These are phyloP conservation scores for Scaptomyza cyrtandrae DNA, from an alignment of 2,888 invertebrate species.

Conservation along the genomic window DNA sequence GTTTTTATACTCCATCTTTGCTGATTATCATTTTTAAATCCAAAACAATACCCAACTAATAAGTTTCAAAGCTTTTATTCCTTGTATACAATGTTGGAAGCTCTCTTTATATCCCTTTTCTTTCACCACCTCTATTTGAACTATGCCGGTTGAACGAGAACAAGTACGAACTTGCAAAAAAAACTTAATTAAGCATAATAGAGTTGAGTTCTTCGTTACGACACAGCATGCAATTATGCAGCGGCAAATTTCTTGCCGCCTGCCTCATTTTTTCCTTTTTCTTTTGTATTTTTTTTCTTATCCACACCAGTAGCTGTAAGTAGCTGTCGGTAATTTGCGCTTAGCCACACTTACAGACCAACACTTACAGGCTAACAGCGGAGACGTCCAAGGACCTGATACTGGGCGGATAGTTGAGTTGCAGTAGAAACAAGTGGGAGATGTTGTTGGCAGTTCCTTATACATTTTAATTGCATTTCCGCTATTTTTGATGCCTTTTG, in stretches of 20 bases:
- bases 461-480: slow-evolving; percentile 78
- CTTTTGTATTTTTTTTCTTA: slow-evolving; percentile 8
- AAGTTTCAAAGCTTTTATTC: slow-evolving; percentile 22
- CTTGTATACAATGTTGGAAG: slow-evolving; percentile 30
- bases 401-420: background rate
- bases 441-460: slow-evolving; percentile 26
- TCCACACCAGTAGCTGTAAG: slow-evolving; percentile 45
- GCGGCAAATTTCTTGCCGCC: slow-evolving; percentile 28
- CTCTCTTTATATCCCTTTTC: slow-evolving; percentile 21
- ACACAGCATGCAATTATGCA: slow-evolving; percentile 25
- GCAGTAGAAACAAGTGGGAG: background rate
- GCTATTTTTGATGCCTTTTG: slow-evolving; percentile 77
- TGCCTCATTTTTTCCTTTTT: background rate
- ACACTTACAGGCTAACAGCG: slow-evolving; percentile 42
- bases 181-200: slow-evolving; percentile 78
- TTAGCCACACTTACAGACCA: slow-evolving; percentile 72
- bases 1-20: background rate
- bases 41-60: slow-evolving; percentile 47
- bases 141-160: slow-evolving; percentile 32
- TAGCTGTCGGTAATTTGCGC: slow-evolving; percentile 77
- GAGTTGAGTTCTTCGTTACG: slow-evolving; percentile 38
- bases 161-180: slow-evolving; percentile 46
- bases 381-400: background rate
- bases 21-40: slow-evolving; percentile 21
- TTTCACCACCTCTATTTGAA: slow-evolving; percentile 25